phyloP scores from a whole-genome alignment of 2,797 vertebrate species.

The Galago senegalensis region DNA sequence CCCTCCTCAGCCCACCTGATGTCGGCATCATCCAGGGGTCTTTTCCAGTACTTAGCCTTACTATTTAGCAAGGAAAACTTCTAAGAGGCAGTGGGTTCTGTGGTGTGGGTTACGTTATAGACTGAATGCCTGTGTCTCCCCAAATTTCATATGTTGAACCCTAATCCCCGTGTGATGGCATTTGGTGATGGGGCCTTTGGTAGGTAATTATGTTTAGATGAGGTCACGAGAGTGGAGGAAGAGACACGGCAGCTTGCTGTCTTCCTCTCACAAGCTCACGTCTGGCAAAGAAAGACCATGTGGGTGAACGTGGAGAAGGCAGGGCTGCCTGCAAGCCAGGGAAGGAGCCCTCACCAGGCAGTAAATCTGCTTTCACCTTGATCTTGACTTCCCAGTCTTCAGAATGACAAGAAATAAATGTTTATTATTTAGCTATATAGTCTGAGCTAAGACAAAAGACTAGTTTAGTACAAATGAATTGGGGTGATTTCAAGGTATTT shows the following conservation, averaged over 20 bases:
- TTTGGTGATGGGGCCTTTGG: neutral
- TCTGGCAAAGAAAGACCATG: neutral
- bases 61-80: neutral
- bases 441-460: neutral
- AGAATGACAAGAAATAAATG: neutral
- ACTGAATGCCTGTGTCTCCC: neutral
- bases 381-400: neutral
- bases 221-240: neutral
- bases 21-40: neutral
- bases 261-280: fast-evolving
- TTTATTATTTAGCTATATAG: neutral
- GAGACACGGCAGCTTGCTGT: fast-evolving
- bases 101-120: neutral
- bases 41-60: no score
- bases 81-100: neutral
- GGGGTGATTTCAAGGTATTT: neutral
- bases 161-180: neutral
- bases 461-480: neutral
- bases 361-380: neutral
- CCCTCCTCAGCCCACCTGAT: fast-evolving
- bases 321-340: neutral
- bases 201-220: neutral
- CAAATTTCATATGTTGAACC: neutral
- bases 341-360: neutral
- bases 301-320: neutral